phyloP scores from a whole-genome alignment of 2,113 vertebrate genomes.

The Ahaetulla prasina region DNA sequence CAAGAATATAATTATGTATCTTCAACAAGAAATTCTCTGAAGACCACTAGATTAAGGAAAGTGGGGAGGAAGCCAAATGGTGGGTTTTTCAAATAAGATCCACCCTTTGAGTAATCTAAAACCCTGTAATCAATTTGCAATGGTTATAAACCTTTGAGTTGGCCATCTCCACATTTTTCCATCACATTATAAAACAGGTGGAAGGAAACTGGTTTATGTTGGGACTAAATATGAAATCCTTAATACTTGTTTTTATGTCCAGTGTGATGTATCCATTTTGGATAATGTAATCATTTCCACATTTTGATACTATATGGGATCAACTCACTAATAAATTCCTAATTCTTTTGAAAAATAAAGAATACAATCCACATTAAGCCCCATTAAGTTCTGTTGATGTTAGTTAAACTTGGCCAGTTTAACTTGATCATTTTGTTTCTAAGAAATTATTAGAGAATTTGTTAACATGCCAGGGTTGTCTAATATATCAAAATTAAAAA shows the following conservation, averaged over 20 bases:
- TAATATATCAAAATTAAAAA: not conserved
- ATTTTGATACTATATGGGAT: not conserved
- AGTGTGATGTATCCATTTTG: not conserved
- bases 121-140: not conserved
- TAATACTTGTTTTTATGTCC: not conserved
- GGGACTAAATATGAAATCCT: not conserved
- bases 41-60: not conserved
- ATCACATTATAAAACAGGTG: not conserved
- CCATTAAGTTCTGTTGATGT: not conserved
- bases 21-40: not conserved
- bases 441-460: not conserved
- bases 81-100: not conserved
- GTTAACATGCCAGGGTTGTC: not conserved
- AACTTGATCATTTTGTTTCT: not conserved
- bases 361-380: not conserved
- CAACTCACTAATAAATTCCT: not conserved
- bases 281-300: not conserved
- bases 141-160: not conserved
- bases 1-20: not conserved
- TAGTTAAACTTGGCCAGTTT: not conserved
- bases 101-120: not conserved
- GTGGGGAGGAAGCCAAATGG: not conserved
- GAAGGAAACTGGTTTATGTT: not conserved
- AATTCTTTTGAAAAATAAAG: not conserved
- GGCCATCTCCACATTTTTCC: not conserved